Evolutionary conservation across 2,797 vertebrate species (phyloP).

Genomic region (Takifugu ocellatus): DNA sequence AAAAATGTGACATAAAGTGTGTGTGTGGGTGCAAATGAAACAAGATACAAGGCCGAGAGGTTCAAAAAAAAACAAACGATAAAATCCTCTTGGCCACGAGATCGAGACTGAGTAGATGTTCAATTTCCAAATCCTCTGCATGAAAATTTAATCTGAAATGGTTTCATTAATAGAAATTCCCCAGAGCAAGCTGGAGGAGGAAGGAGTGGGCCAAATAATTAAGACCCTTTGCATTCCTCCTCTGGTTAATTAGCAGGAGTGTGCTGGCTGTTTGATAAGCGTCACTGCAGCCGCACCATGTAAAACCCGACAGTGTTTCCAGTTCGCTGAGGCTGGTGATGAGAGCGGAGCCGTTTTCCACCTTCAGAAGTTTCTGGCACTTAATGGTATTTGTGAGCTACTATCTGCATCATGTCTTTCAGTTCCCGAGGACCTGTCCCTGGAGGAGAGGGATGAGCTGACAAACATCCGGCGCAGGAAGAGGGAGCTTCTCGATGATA

Average conservation of each 20-base stretch:
- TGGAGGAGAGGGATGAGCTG: slow-evolving; percentile 92
- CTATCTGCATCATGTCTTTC: slow-evolving; percentile 41
- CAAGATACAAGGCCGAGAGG: slow-evolving; percentile 2
- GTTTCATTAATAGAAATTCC: slow-evolving; percentile 66
- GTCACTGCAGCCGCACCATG: slow-evolving; percentile 38
- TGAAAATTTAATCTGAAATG: slow-evolving; percentile 62
- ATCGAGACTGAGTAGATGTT: slow-evolving; percentile 37
- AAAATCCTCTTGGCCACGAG: slow-evolving; percentile 10
- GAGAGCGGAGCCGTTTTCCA: not conserved
- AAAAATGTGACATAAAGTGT: slow-evolving; percentile 16
- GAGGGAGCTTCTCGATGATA: slow-evolving; percentile 94
- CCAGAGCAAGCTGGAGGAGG: slow-evolving; percentile 32
- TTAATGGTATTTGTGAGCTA: slow-evolving; percentile 11
- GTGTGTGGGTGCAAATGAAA: slow-evolving; percentile 13
- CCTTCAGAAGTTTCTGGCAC: not conserved
- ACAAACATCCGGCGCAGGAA: slow-evolving; percentile 94
- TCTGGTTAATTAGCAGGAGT: slow-evolving; percentile 57
- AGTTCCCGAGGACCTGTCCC: slow-evolving; percentile 94
- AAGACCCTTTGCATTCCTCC: slow-evolving; percentile 36
- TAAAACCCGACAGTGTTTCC: slow-evolving; percentile 15
- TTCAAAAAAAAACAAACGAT: not conserved
- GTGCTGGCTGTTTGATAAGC: slow-evolving; percentile 30
- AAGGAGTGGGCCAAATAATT: slow-evolving; percentile 55
- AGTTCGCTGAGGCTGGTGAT: not conserved
- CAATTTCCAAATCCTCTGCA: slow-evolving; percentile 55